Conservation (phyloP, 2,888 invertebrate species). For the Xylocampa areola region DNA sequence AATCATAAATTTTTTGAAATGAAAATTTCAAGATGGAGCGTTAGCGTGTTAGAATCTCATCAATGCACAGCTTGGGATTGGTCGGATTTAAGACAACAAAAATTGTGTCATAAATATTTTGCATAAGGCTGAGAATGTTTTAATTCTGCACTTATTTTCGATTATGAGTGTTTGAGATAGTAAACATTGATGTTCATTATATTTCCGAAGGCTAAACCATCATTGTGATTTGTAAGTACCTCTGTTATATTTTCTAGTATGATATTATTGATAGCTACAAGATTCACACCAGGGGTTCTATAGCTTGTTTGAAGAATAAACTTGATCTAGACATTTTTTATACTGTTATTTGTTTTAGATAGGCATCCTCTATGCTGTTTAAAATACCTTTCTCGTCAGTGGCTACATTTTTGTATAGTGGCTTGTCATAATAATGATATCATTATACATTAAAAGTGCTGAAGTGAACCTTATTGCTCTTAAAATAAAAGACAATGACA, state of each 20-base stretch:
- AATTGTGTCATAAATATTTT: neutral
- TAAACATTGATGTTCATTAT: neutral
- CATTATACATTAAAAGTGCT: neutral
- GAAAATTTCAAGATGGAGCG: neutral
- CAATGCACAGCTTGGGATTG: neutral
- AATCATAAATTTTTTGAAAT: neutral
- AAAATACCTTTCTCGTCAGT: no score
- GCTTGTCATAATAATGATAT: neutral
- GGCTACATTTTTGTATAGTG: neutral
- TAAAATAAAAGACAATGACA: constrained; percentile 12
- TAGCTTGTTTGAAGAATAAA: neutral
- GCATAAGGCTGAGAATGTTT: neutral
- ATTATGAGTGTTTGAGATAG: constrained; percentile 5
- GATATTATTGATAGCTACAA: neutral
- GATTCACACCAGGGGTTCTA: neutral
- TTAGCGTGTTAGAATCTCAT: constrained; percentile 9
- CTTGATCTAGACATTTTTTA: no score
- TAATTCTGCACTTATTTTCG: constrained; percentile 2
- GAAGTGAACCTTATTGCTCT: constrained; percentile 18
- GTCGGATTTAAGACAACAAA: neutral
- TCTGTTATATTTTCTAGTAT: neutral
- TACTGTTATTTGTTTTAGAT: no score
- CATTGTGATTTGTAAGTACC: constrained; percentile 2
- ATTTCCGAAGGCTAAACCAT: neutral
- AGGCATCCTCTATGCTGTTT: no score